Conservation (phyloP, 2,888 invertebrate genomes). For the Habroteleia sp. region DNA sequence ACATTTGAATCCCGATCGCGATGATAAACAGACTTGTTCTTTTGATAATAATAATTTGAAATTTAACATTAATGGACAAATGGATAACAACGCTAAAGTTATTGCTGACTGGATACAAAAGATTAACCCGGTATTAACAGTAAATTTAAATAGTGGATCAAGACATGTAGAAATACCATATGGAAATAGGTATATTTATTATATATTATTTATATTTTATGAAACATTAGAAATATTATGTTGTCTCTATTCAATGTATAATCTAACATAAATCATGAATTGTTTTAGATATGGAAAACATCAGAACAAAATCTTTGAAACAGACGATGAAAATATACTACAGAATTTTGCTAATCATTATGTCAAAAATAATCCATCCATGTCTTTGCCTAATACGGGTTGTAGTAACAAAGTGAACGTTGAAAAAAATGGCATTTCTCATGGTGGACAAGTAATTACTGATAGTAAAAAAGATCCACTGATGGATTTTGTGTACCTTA, state of each 20-base stretch:
- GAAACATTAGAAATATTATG: not conserved
- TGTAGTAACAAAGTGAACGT: conserved; percentile 68
- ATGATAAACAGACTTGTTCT: conserved; percentile 68
- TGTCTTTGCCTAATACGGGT: conserved; percentile 61
- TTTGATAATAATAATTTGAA: conserved; percentile 59
- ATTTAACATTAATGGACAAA: conserved; percentile 55
- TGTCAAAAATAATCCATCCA: conserved; percentile 67
- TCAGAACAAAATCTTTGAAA: conserved; percentile 64
- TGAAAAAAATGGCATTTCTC: conserved; percentile 66
- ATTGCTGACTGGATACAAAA: conserved; percentile 74
- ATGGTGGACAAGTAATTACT: conserved; percentile 67
- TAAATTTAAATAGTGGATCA: conserved; percentile 77
- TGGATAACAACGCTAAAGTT: conserved; percentile 66
- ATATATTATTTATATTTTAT: conserved; percentile 2
- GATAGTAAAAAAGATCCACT: conserved; percentile 68
- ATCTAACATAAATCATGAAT: too few relatives aligned
- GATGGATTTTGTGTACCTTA: conserved; percentile 76
- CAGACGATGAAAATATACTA: conserved; percentile 71
- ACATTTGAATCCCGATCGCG: conserved; percentile 70
- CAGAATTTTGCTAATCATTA: conserved; percentile 71
- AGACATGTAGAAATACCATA: conserved; percentile 77
- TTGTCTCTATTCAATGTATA: too few relatives aligned
- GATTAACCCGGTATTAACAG: conserved; percentile 71
- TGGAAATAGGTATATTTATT: conserved; percentile 54
- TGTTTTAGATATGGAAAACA: conserved; percentile 57